These are phyloP conservation scores for Machaerirhynchus nigripectus DNA, from an alignment of 2,113 vertebrate genomes.

Conservation along the genomic window DNA sequence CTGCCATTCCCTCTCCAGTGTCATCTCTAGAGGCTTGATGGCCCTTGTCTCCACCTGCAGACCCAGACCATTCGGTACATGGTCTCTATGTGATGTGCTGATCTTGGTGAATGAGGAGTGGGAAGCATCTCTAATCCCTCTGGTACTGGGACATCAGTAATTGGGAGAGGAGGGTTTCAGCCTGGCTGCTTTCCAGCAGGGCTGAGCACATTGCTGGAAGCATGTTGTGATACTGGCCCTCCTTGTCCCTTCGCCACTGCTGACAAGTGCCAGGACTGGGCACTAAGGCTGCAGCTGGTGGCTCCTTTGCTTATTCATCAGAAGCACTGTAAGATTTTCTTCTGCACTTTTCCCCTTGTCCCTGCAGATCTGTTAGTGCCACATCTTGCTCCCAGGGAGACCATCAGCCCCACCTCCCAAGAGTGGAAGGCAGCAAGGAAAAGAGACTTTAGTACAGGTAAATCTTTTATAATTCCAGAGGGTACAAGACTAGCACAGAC, in stretches of 20 bases:
- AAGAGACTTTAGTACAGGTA: background rate
- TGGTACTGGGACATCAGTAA: background rate
- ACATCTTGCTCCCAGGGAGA: background rate
- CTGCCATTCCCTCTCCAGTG: background rate
- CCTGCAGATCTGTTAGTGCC: background rate
- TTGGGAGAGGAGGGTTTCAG: background rate
- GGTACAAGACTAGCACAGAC: background rate
- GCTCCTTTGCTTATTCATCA: background rate
- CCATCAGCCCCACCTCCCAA: fast-evolving
- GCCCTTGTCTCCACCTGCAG: background rate
- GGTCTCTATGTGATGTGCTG: fast-evolving
- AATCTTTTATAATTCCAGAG: background rate
- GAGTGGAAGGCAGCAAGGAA: background rate
- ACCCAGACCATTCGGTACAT: fast-evolving
- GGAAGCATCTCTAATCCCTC: background rate
- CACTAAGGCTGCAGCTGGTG: background rate
- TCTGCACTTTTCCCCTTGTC: background rate
- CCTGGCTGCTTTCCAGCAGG: background rate
- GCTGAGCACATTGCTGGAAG: background rate
- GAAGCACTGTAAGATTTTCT: background rate
- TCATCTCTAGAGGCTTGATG: background rate
- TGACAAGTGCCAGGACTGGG: background rate
- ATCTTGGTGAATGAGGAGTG: background rate
- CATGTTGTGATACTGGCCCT: background rate
- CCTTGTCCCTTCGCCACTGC: background rate